Evolutionary conservation across 2,888 invertebrate genomes (phyloP).

Genomic region (Leucoptera coffeella): DNA sequence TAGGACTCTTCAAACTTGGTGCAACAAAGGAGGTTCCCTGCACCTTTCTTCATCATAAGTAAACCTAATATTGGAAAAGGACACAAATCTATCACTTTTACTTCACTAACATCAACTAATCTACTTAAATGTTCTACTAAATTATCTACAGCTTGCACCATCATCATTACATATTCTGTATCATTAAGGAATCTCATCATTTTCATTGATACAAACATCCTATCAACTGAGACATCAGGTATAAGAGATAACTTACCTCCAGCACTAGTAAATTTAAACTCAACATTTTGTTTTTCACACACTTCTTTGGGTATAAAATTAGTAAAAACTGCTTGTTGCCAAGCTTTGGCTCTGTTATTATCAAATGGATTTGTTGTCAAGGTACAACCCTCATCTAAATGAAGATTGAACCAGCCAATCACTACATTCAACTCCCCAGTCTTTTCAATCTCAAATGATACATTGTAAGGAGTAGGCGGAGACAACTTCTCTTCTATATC

Average conservation of each 20-base stretch:
- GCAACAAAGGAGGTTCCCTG: conserved; percentile 32
- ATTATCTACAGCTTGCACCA: conserved; percentile 25
- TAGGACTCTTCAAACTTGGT: conserved; percentile 19
- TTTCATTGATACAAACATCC: conserved; percentile 22
- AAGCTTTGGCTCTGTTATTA: conserved; percentile 50
- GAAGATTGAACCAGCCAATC: conserved; percentile 68
- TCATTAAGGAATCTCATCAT: conserved; percentile 45
- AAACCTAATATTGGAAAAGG: conserved; percentile 61
- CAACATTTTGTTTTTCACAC: conserved; percentile 16
- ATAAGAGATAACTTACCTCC: conserved; percentile 27
- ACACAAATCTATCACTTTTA: conserved; percentile 49
- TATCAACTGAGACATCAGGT: conserved; percentile 13
- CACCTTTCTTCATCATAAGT: conserved; percentile 43
- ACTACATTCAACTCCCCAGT: conserved; percentile 58
- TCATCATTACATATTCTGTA: conserved; percentile 25
- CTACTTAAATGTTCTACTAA: conserved; percentile 18
- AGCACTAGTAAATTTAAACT: conserved; percentile 23
- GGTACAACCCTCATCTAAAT: conserved; percentile 55
- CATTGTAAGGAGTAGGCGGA: conserved; percentile 21
- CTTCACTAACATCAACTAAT: conserved; percentile 19
- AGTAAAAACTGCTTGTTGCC: conserved; percentile 75
- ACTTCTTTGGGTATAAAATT: conserved; percentile 28
- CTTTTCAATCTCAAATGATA: conserved; percentile 23
- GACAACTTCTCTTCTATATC: conserved; percentile 32
- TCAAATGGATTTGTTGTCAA: conserved; percentile 58